phyloP scores from a whole-genome alignment of 2,113 vertebrate species.

The Syrrhaptes paradoxus region DNA sequence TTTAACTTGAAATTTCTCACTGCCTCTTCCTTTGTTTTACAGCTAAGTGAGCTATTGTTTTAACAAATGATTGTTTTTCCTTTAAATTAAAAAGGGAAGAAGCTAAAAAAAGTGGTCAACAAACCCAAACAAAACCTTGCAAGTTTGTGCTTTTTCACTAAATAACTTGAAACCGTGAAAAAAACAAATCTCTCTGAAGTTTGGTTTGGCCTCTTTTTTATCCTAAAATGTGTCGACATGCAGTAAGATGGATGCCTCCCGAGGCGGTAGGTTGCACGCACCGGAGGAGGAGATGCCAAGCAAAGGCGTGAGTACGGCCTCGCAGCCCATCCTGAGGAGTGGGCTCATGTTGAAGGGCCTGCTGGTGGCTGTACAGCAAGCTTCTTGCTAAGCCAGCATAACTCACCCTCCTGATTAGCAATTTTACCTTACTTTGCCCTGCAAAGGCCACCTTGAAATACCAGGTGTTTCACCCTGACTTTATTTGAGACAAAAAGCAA shows the following conservation, averaged over 20 bases:
- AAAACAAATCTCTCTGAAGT: neutral
- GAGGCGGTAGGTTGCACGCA: neutral
- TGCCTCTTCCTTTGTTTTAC: conserved; percentile 8
- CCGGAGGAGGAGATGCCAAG: fast-evolving
- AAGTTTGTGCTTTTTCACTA: neutral
- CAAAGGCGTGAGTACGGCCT: neutral
- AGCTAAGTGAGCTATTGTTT: neutral
- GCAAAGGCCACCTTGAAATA: neutral
- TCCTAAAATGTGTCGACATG: neutral
- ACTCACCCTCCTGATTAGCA: neutral
- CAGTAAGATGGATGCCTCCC: neutral
- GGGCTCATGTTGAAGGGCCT: fast-evolving
- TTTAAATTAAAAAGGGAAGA: neutral
- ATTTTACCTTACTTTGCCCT: neutral
- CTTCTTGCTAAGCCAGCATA: neutral
- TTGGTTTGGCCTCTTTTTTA: neutral
- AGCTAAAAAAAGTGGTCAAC: neutral
- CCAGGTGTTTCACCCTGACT: neutral
- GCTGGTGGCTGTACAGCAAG: neutral
- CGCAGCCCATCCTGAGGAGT: neutral
- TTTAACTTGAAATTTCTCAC: neutral
- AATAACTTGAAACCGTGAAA: neutral
- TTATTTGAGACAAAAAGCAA: neutral
- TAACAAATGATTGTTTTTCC: neutral
- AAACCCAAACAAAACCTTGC: neutral